Base-by-base conservation (phyloP, 2,797 vertebrate genomes). In the Cheirogaleus major region DNA sequence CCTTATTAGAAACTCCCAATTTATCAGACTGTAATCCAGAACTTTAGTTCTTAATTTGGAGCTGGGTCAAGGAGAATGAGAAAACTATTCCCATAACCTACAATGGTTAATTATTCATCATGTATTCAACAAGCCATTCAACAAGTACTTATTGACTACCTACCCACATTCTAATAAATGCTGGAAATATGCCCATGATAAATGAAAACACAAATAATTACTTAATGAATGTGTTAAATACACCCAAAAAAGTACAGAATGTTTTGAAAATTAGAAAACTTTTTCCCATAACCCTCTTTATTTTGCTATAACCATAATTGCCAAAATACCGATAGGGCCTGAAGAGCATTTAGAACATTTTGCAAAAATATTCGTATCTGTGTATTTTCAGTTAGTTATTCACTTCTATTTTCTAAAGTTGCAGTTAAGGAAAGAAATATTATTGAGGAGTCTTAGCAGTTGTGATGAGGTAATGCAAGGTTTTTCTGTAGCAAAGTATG, bases 391-490 rank as follows among this genome's bases (percentile, higher is more conserved):
- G 48, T 67, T 83, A 59, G 48, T 67, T 83, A 59, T 23, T 91
- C 4, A 35, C 30, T 59, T 80, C 45, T 76, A 65, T 43, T 18
- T 84, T 48, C 50, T 92, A 38, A 88, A 91, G 20, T 87, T 91
- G 9, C 38, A 70, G 55, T 95, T 95, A 76, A 97, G 59, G 18
- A 63, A 93, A 91, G 45, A 81, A 78, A 87, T 96, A 35, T 90
- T 82, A 65, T 50, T 23, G n/a, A 82, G 9, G 17, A 76, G 83
- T 89, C 55, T 89, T 63, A 69, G 48, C 20, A 83, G 12, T 90
- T 55, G 30, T n/a, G 59, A 83, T 45, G 48, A 92, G 30, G 50
- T 67, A 89, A 73, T 61, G 8, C 75, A 89, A 85, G 41, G 1
- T n/a, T 94, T 73, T 76, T 81, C 50, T 88, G 67, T 55, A 76